phyloP scores from a whole-genome alignment of 2,113 vertebrate species.

The Clupea harengus region DNA sequence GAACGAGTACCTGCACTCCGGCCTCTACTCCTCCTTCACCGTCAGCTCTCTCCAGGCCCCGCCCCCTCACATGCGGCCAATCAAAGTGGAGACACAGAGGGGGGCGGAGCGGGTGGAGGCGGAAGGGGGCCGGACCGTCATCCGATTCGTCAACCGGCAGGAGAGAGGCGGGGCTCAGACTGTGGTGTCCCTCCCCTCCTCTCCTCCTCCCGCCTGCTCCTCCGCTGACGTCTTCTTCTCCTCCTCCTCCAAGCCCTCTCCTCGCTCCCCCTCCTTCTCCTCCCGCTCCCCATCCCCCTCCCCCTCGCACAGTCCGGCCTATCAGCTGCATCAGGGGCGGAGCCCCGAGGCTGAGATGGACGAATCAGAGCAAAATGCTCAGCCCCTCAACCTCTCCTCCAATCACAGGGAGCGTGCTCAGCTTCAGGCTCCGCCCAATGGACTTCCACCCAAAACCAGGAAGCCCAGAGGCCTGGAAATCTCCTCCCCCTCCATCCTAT shows the following conservation, averaged over 20 bases:
- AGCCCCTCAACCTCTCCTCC: conserved; percentile 87
- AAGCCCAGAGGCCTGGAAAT: conserved; percentile 90
- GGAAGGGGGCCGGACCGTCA: conserved; percentile 79
- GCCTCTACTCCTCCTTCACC: conserved; percentile 87
- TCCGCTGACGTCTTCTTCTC: conserved; percentile 79
- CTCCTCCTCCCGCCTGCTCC: conserved; percentile 68
- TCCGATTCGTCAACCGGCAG: conserved; percentile 87
- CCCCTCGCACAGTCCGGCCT: conserved; percentile 75
- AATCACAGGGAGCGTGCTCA: conserved; percentile 79
- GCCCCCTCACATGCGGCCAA: conserved; percentile 75
- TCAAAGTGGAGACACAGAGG: conserved; percentile 82
- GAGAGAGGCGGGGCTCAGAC: conserved; percentile 74
- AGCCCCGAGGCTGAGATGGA: conserved; percentile 76
- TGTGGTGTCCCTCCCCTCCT: conserved; percentile 77
- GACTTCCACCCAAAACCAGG: conserved; percentile 83
- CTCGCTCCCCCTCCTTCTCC: conserved; percentile 27
- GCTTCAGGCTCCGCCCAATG: conserved; percentile 49
- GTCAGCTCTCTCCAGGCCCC: conserved; percentile 84
- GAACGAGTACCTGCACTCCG: conserved; percentile 86
- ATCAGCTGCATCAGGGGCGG: conserved; percentile 67
- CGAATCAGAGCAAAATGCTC: conserved; percentile 74
- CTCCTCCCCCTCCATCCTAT: conserved; percentile 80
- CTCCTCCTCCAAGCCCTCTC: conserved; percentile 38
- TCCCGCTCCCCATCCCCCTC: conserved; percentile 67
- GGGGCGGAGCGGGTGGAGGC: conserved; percentile 68